A percentile compares a stretch with the other conserved stretches of the same genome.
Conservation (phyloP, 2,113 vertebrate species). For the Uria aalge region DNA sequence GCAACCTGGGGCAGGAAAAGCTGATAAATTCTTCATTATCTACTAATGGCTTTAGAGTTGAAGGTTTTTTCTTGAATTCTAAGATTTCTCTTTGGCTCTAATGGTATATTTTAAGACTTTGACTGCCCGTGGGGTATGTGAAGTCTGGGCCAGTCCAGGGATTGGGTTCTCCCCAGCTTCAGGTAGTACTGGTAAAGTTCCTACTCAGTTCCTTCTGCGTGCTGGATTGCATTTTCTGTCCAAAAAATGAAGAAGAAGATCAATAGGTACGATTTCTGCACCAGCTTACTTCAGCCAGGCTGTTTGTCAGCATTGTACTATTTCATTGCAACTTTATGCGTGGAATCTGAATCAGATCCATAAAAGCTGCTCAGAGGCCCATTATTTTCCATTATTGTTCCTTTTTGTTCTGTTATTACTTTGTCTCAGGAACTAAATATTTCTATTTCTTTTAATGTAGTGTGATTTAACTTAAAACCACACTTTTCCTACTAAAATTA, state of each 20-base stretch:
- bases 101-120: background rate
- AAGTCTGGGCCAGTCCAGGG: no score
- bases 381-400: background rate
- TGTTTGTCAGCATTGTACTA: background rate
- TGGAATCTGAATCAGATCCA: background rate
- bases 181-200: background rate
- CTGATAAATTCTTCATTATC: background rate
- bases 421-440: background rate
- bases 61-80: background rate
- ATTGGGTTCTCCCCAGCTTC: accelerated
- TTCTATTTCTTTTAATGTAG: background rate
- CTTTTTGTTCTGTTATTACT: background rate
- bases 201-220: background rate
- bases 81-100: background rate
- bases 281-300: background rate
- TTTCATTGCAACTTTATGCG: background rate
- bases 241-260: background rate
- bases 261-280: background rate
- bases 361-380: background rate
- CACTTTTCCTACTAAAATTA: background rate
- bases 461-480: background rate
- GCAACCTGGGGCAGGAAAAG: background rate
- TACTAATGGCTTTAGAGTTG: background rate
- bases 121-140: accelerated
- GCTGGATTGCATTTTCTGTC: background rate